Evolutionary conservation across 2,888 invertebrate species (phyloP).

Genomic region (Plebejus anna): DNA sequence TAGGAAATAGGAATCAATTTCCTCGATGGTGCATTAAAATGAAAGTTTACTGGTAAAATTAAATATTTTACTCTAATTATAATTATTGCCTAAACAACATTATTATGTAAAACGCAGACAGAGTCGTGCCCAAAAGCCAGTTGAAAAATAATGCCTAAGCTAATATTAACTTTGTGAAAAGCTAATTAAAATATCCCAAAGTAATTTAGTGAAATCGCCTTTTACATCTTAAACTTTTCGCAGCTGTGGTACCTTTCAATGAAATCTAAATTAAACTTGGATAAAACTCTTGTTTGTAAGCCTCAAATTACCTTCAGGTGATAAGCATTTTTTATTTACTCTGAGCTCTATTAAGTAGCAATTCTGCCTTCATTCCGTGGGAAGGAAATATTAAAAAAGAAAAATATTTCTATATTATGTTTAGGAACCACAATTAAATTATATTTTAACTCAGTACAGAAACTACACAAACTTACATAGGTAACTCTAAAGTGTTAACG

Average conservation of each 20-base stretch:
- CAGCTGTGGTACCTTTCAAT: conserved; percentile 27
- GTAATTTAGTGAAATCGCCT: conserved; percentile 24
- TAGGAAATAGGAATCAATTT: no score
- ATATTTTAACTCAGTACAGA: background rate
- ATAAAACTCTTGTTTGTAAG: conserved; percentile 28
- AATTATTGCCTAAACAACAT: background rate
- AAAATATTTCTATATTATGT: conserved; percentile 6
- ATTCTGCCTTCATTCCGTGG: conserved; percentile 12
- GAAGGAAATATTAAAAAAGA: background rate
- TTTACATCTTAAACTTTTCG: conserved; percentile 24
- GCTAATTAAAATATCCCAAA: conserved; percentile 27
- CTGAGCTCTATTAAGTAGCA: conserved; percentile 13
- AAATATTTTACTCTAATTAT: no score
- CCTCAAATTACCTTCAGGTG: conserved; percentile 25
- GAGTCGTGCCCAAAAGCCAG: background rate
- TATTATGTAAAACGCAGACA: background rate
- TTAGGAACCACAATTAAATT: background rate
- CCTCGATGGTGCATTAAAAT: no score
- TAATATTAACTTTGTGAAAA: conserved; percentile 23
- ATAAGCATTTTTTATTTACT: conserved; percentile 29
- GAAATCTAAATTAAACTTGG: conserved; percentile 28
- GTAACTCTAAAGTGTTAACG: no score
- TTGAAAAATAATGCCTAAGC: conserved; percentile 6
- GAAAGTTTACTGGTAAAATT: no score
- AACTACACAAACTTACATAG: background rate